These are phyloP conservation scores for Heliconius eleuchia DNA, from an alignment of 1,140 invertebrate species.

Conservation along the genomic window DNA sequence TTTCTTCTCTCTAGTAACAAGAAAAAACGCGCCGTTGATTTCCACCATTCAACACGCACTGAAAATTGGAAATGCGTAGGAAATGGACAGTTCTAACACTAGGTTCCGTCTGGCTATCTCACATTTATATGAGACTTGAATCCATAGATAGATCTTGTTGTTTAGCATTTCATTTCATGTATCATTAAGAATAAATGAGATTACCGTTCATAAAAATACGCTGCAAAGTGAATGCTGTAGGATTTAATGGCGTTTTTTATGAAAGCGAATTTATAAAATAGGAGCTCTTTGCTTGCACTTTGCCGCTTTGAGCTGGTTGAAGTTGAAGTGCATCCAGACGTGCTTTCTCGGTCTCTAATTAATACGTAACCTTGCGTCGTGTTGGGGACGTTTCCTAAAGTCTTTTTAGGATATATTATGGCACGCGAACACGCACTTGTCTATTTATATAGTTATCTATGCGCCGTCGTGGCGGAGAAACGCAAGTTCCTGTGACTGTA, in stretches of 20 bases:
- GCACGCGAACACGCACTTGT: too few species aligned
- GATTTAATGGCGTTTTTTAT: conserved; percentile 19
- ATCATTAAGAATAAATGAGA: conserved; percentile 16
- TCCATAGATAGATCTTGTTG: background rate
- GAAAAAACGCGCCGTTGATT: too few species aligned
- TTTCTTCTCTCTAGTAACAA: too few species aligned
- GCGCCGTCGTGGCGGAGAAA: too few species aligned
- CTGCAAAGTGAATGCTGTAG: conserved; percentile 19
- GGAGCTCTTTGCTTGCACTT: conserved; percentile 2
- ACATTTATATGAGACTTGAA: too few species aligned
- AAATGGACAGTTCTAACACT: too few species aligned
- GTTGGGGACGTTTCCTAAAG: background rate
- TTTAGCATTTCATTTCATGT: background rate
- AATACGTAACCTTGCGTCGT: conserved; percentile 8
- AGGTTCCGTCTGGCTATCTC: too few species aligned
- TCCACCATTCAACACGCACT: too few species aligned
- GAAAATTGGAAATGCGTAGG: too few species aligned
- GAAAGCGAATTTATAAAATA: conserved; percentile 27
- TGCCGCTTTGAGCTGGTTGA: conserved; percentile 12
- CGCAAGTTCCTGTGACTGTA: too few species aligned
- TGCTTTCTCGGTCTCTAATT: conserved; percentile 18
- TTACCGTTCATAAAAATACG: conserved; percentile 15
- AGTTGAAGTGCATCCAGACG: background rate
- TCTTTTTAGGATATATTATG: too few species aligned
- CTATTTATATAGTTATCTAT: too few species aligned